Percentiles rank a stretch among this genome's conserved stretches.
phyloP scores from a whole-genome alignment of 2,113 vertebrate species.

The Pituophis catenifer region DNA sequence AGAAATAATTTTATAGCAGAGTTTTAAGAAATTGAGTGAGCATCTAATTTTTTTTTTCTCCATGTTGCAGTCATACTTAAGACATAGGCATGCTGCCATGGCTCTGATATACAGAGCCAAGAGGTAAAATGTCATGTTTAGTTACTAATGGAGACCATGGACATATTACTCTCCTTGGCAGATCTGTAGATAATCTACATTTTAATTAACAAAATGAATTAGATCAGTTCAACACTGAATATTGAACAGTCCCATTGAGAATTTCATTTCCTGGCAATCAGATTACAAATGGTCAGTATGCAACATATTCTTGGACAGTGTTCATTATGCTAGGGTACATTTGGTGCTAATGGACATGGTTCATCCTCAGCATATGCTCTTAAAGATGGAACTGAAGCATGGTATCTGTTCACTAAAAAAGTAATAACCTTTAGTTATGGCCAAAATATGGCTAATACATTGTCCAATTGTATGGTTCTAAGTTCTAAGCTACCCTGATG shows the following conservation, averaged over 20 bases:
- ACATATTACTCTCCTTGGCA: constrained; percentile 1
- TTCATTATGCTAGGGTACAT: neutral
- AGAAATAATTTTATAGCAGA: neutral
- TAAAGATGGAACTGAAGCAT: neutral
- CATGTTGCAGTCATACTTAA: no score
- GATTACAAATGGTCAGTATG: neutral
- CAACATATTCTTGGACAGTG: neutral
- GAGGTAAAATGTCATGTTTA: neutral
- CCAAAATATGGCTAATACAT: neutral
- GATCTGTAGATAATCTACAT: neutral
- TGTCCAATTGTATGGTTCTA: neutral
- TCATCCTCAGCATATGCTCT: neutral
- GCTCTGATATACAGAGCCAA: neutral
- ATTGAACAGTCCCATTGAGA: neutral
- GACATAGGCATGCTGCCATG: neutral
- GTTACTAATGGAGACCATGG: neutral
- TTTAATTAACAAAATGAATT: constrained; percentile 16
- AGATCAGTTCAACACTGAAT: neutral
- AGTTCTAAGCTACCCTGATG: neutral
- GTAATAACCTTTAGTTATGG: neutral
- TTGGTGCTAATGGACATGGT: neutral
- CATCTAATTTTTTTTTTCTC: neutral
- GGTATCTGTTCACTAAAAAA: neutral
- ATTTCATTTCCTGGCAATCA: neutral
- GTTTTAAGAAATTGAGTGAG: neutral